Conservation (phyloP, 2,888 invertebrate genomes). For the Imbricaverruca yamaguchii region DNA sequence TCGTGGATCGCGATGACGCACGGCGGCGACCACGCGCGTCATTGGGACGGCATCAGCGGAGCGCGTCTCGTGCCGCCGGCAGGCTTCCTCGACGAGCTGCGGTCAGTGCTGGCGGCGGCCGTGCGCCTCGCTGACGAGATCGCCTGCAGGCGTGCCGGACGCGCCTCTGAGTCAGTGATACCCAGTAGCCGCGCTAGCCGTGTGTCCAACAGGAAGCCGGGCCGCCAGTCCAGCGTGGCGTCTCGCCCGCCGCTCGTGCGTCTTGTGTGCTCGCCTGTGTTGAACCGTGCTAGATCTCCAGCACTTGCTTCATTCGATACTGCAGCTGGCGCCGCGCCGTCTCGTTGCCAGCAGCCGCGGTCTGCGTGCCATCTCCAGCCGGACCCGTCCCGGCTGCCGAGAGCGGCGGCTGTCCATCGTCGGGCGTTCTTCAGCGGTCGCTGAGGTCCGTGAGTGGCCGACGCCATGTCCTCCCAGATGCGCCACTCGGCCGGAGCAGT, state of each 20-base stretch:
- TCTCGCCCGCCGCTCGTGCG: not conserved
- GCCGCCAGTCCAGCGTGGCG: not conserved
- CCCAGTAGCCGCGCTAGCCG: not conserved
- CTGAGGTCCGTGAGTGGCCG: too few species aligned
- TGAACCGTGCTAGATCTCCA: not conserved
- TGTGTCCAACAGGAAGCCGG: not conserved
- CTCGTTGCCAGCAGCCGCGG: too few species aligned
- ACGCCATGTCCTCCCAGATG: not conserved
- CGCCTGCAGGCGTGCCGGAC: not conserved
- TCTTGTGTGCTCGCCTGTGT: not conserved
- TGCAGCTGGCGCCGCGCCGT: too few species aligned
- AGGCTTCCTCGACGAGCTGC: conserved; percentile 4
- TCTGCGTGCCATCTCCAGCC: too few species aligned
- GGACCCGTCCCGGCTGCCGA: too few species aligned
- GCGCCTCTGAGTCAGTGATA: not conserved
- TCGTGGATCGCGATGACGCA: not conserved
- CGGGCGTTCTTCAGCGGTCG: too few species aligned
- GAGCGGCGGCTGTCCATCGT: too few species aligned
- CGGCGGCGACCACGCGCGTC: not conserved
- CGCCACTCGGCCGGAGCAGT: not conserved
- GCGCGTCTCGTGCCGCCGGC: not conserved
- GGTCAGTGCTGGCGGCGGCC: not conserved
- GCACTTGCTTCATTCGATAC: too few species aligned
- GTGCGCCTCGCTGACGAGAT: not conserved
- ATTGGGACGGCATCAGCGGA: not conserved